A percentile compares a stretch with the other conserved stretches of the same genome.
phyloP scores from a whole-genome alignment of 2,113 vertebrate genomes.

The Mus spicilegus region DNA sequence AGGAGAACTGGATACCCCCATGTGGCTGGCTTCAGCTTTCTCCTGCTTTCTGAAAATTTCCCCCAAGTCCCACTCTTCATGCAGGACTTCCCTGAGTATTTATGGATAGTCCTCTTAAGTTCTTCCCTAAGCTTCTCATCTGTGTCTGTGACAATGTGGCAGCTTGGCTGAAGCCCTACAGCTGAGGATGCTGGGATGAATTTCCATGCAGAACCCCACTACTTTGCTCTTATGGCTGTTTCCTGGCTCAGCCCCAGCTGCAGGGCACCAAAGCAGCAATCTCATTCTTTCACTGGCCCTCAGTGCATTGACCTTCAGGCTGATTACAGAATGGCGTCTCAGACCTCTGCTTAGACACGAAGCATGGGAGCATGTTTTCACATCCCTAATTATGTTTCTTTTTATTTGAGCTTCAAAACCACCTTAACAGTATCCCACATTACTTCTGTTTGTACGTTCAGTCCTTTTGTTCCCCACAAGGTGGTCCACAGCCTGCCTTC shows the following conservation, averaged over 20 bases:
- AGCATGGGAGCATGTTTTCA: too few relatives aligned
- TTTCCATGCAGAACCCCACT: too few relatives aligned
- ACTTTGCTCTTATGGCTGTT: background rate
- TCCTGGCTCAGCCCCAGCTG: background rate
- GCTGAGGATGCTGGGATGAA: background rate
- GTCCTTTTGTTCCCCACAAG: background rate
- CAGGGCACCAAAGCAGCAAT: too few relatives aligned
- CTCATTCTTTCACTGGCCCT: background rate
- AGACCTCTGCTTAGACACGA: background rate
- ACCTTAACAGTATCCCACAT: background rate
- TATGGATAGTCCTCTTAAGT: background rate
- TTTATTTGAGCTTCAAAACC: background rate
- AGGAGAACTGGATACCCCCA: background rate
- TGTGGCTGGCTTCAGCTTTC: background rate
- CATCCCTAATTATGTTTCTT: background rate
- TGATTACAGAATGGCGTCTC: background rate
- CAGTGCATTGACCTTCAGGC: fast-evolving
- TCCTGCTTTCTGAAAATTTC: background rate
- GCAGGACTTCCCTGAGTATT: background rate
- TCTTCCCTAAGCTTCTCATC: background rate
- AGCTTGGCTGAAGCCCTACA: background rate
- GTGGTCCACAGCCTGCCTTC: background rate
- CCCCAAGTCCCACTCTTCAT: background rate
- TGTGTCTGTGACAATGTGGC: background rate
- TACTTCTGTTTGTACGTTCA: background rate